Base-by-base conservation (phyloP, 1,140 invertebrate species). In the Ceratina japonica region DNA sequence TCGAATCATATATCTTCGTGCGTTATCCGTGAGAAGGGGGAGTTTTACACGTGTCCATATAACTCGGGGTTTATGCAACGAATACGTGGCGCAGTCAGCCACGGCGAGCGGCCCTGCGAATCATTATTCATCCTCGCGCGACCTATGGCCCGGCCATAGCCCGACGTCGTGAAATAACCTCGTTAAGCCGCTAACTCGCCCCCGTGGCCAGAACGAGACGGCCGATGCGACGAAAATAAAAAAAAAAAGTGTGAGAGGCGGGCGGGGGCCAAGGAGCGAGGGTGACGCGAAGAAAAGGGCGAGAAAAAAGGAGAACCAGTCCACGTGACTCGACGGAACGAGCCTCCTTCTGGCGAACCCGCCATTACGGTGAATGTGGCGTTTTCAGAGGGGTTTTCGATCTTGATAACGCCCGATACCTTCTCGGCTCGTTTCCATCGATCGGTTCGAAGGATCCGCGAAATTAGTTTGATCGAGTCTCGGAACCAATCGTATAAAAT, bases 81-180 rank as follows among this genome's bases (percentile, higher is more conserved):
- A 66, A 52, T 63, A 63, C 79, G 20, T 64, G 58, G 52, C 75
- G 74, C 74, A n/a, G 54, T 44, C 65, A 44, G 20, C 37, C 37
- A 7, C 15, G 15, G 73, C 75, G 66, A 54, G 12, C 83, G 88
- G 89, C 86, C 83, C 87, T 87, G 81, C 84, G 87, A 88, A 92
- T 93, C 90, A 93, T 94, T 93, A 94, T 94, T 93, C 92, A 91
- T 91, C 87, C 85, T 90, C 83, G 86, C 90, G 84, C 90, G 84
- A 86, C 84, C 84, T 78, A 71, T 83, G 84, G 78, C 75, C 83
- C 74, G 78, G 66, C 84, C 80, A 76, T 31, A 31, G 27, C 61
- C 54, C 68, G 83, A 83, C 85, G 81, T 86, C 81, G 80, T 86
- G 87, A 88, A 87, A 89, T 89, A 89, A 86, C 86, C 88, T 89